These are phyloP conservation scores for Lasioglossum baleicum DNA, from an alignment of 1,140 invertebrate genomes.

Conservation along the genomic window DNA sequence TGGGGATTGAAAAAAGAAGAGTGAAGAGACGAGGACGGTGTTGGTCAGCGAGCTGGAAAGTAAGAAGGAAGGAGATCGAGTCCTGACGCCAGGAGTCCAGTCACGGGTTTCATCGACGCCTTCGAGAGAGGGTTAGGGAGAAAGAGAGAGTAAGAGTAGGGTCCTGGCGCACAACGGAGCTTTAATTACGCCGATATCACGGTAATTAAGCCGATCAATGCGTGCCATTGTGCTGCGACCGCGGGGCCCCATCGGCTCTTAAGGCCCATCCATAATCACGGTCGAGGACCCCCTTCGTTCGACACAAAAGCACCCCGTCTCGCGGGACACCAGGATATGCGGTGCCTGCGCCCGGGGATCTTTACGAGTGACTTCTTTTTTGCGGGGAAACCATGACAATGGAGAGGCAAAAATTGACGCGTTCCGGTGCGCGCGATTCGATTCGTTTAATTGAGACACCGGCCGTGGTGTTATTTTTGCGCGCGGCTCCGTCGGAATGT, in stretches of 20 bases:
- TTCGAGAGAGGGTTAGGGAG: background rate
- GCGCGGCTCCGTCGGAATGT: background rate
- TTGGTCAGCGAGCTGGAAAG: conserved; percentile 8
- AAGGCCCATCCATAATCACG: conserved; percentile 67
- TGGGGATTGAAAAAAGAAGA: conserved; percentile 21
- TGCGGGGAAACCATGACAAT: conserved; percentile 46
- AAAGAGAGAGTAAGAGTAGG: conserved; percentile 28
- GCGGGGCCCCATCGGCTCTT: conserved; percentile 54
- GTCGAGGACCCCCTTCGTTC: conserved; percentile 61
- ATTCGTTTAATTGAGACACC: conserved; percentile 26
- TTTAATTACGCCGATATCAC: conserved; percentile 79
- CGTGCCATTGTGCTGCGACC: conserved; percentile 68
- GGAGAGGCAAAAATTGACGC: conserved; percentile 18
- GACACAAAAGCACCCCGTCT: conserved; percentile 66
- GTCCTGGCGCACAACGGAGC: conserved; percentile 71
- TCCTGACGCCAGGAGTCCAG: conserved; percentile 61
- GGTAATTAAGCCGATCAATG: conserved; percentile 78
- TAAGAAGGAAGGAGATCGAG: conserved; percentile 23
- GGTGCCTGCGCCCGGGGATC: conserved; percentile 12
- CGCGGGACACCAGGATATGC: conserved; percentile 38
- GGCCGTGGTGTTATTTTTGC: background rate
- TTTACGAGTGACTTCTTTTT: conserved; percentile 25
- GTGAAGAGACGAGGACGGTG: conserved; percentile 18
- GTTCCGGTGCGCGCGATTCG: conserved; percentile 1
- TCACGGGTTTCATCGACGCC: conserved; percentile 66